A percentile compares a stretch with the other conserved stretches of the same genome.
Conservation (phyloP, 1,140 invertebrate species). For the Zeugodacus cucurbitae region DNA sequence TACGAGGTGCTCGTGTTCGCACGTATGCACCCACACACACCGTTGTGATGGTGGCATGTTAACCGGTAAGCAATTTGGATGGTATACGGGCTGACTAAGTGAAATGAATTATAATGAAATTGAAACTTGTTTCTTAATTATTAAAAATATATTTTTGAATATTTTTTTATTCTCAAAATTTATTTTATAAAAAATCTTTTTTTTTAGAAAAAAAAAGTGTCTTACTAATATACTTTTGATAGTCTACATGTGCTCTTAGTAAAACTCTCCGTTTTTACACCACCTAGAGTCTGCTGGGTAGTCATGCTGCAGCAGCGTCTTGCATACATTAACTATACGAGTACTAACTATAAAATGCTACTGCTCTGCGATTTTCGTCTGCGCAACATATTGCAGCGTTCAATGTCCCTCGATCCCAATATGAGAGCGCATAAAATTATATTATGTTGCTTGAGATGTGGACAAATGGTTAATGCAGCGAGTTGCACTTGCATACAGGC, state of each 20-base stretch:
- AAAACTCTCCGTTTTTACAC: background rate
- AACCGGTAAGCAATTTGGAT: background rate
- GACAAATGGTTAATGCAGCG: background rate
- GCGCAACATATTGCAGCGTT: background rate
- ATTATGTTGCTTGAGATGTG: slow-evolving; percentile 24
- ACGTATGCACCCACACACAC: background rate
- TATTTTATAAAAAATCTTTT: background rate
- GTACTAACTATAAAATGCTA: slow-evolving; percentile 24
- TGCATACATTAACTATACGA: background rate
- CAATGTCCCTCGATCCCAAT: slow-evolving; percentile 28
- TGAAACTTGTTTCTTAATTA: too few species aligned
- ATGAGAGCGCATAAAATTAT: slow-evolving; percentile 26
- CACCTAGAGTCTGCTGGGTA: background rate
- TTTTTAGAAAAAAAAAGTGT: background rate
- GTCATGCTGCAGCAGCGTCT: background rate
- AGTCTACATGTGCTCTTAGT: too few species aligned
- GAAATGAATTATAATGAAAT: background rate
- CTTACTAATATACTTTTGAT: too few species aligned
- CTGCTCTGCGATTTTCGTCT: background rate
- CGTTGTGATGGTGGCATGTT: background rate
- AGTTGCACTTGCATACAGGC: background rate
- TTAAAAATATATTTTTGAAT: too few species aligned
- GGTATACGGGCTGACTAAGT: background rate
- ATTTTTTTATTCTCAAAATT: too few species aligned
- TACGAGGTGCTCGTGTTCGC: slow-evolving; percentile 24